Conservation (phyloP, 1,140 invertebrate genomes). For the Euura saliciscinereae region DNA sequence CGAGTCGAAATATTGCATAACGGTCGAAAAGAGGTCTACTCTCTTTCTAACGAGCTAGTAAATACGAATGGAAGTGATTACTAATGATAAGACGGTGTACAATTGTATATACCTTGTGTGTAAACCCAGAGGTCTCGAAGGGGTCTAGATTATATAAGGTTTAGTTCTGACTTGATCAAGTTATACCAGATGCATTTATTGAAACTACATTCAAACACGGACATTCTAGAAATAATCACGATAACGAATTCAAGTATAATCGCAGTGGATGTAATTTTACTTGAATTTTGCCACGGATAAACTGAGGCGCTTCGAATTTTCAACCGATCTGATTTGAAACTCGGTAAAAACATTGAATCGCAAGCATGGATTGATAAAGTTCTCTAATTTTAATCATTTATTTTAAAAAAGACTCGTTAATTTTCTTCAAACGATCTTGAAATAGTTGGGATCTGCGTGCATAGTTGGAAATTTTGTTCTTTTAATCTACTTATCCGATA, state of each 20-base stretch:
- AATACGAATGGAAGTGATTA: conserved; percentile 17
- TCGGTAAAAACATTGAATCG: too few relatives aligned
- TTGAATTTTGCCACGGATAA: not conserved
- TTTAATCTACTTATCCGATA: not conserved
- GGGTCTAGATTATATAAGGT: conserved; percentile 24
- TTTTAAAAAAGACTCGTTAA: too few relatives aligned
- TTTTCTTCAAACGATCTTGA: too few relatives aligned
- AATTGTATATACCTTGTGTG: conserved; percentile 32
- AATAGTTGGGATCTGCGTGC: too few relatives aligned
- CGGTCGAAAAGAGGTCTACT: too few relatives aligned
- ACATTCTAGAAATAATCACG: not conserved
- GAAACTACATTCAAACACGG: too few relatives aligned
- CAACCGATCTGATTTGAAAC: not conserved
- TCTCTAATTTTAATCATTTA: too few relatives aligned
- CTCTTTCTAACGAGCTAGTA: too few relatives aligned
- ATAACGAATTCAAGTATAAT: not conserved
- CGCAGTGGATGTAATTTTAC: not conserved
- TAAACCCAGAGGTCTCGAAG: conserved; percentile 14
- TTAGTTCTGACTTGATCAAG: conserved; percentile 6
- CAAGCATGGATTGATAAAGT: too few relatives aligned
- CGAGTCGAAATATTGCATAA: not conserved
- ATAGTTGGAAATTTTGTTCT: too few relatives aligned
- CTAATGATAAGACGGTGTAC: conserved; percentile 22
- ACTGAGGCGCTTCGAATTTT: not conserved
- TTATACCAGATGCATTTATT: conserved; percentile 9